These are phyloP conservation scores for Heteromyza rotundicornis DNA, from an alignment of 2,888 invertebrate genomes.

Conservation along the genomic window DNA sequence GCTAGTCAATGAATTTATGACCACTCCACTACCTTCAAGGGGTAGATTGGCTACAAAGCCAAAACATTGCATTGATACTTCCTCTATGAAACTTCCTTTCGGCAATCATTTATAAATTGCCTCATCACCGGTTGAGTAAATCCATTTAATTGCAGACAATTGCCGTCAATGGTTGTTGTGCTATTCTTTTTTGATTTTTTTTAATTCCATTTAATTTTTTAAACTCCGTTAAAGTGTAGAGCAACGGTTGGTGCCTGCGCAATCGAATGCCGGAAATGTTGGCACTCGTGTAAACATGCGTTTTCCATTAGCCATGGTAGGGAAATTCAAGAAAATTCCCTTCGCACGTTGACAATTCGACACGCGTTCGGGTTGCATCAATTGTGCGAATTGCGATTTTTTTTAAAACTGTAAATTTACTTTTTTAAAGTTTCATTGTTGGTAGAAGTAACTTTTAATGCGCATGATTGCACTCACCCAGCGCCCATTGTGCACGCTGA, in stretches of 20 bases:
- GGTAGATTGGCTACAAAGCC: no score
- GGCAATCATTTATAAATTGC: constrained; percentile 50
- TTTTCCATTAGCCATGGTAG: constrained; percentile 49
- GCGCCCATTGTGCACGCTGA: background rate
- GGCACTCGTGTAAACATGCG: constrained; percentile 53
- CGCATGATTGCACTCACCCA: constrained; percentile 43
- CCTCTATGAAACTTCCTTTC: no score
- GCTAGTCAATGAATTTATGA: no score
- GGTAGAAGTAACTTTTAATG: constrained; percentile 32
- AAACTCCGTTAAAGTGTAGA: no score
- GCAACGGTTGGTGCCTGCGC: constrained; percentile 43
- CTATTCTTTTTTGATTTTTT: constrained; percentile 11
- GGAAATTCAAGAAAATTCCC: constrained; percentile 35
- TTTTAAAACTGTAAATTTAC: constrained; percentile 16
- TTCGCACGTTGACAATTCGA: constrained; percentile 12
- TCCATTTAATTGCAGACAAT: constrained; percentile 46
- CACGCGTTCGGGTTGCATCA: background rate
- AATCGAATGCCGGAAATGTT: constrained; percentile 44
- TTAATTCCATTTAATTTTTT: background rate
- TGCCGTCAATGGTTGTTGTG: constrained; percentile 6
- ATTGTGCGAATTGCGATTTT: constrained; percentile 29
- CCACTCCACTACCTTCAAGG: no score
- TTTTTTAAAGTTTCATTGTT: constrained; percentile 26
- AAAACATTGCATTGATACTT: no score
- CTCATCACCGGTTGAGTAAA: constrained; percentile 47